Evolutionary conservation across 2,797 vertebrate genomes (phyloP).

Genomic region (Epinephelus malabaricus): DNA sequence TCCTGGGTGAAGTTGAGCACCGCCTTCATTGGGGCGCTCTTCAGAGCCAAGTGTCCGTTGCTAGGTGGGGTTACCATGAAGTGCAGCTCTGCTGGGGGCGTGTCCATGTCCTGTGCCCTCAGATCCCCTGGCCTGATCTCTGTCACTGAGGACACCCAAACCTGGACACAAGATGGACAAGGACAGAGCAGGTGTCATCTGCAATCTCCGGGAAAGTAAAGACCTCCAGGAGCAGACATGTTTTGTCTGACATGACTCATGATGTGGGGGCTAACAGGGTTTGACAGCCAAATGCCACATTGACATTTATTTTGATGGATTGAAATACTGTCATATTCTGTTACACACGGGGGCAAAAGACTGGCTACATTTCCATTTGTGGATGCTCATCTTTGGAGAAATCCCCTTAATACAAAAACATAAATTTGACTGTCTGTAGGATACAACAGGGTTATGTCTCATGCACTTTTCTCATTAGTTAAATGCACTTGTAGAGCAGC

Average conservation of each 20-base stretch:
- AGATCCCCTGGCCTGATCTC: conserved; percentile 89
- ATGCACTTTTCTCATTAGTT: neutral
- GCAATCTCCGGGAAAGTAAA: neutral
- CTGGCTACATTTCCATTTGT: neutral
- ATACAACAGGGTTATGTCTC: neutral
- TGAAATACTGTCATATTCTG: conserved; percentile 12
- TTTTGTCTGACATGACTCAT: conserved; percentile 18
- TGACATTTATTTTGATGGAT: conserved; percentile 46
- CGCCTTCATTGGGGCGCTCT: conserved; percentile 84
- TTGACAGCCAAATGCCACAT: conserved; percentile 31
- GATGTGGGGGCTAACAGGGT: neutral
- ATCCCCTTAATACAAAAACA: neutral
- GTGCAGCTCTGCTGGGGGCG: conserved; percentile 83
- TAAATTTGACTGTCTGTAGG: neutral
- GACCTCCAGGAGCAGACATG: neutral
- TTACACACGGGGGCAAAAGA: neutral
- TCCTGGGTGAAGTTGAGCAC: conserved; percentile 93
- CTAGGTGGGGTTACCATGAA: conserved; percentile 90
- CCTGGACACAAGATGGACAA: conserved; percentile 75
- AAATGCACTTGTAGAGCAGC: conserved; percentile 3
- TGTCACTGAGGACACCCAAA: conserved; percentile 92
- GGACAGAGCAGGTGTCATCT: conserved; percentile 13
- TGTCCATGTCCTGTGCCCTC: conserved; percentile 88
- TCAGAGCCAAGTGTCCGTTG: conserved; percentile 91
- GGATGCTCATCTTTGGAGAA: neutral